phyloP scores from a whole-genome alignment of 1,140 invertebrate species.

The Bombus turneri region DNA sequence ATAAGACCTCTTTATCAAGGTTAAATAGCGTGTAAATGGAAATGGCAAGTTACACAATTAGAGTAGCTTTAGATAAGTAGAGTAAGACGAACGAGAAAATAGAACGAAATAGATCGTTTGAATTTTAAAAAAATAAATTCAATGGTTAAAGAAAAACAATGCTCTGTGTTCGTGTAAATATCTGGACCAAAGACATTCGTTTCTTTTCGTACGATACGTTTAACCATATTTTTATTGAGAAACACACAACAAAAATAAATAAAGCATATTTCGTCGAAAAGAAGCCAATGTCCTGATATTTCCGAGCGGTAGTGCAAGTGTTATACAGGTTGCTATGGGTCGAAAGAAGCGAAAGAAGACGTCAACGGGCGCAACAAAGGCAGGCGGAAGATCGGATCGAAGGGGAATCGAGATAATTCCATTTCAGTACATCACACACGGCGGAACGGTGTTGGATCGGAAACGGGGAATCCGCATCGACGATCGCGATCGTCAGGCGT shows the following conservation, averaged over 20 bases:
- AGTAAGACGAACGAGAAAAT: neutral
- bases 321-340: no score
- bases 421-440: conserved; percentile 43
- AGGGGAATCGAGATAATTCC: conserved; percentile 49
- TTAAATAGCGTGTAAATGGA: conserved; percentile 26
- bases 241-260: no score
- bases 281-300: no score
- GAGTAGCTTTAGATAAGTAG: neutral
- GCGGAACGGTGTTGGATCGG: conserved; percentile 41
- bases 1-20: conserved; percentile 28
- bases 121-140: no score
- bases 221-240: no score
- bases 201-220: no score
- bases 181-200: no score
- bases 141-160: no score
- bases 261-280: no score
- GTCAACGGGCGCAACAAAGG: conserved; percentile 38
- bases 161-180: no score
- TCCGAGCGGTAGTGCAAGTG: no score
- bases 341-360: conserved; percentile 29
- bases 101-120: neutral
- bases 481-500: conserved; percentile 40
- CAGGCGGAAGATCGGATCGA: conserved; percentile 42
- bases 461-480: conserved; percentile 48
- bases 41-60: conserved; percentile 4